Conservation (phyloP, 2,797 vertebrate species). For the Phrynocephalus vlangalii region DNA sequence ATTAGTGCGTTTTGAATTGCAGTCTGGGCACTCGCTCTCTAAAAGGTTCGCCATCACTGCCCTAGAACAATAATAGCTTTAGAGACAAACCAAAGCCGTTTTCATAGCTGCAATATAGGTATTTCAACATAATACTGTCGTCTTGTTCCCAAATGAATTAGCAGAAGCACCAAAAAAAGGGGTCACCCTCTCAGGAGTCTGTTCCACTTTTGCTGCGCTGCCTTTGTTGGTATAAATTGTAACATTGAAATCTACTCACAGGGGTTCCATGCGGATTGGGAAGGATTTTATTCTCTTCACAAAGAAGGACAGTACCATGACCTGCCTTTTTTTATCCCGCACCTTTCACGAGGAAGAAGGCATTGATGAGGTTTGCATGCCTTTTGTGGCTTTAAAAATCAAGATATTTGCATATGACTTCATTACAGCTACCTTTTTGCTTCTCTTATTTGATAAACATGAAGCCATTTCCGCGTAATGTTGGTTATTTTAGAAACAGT, state of each 20-base stretch:
- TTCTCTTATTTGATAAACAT: not conserved
- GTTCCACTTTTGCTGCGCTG: not conserved
- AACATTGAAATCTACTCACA: slow-evolving; percentile 69
- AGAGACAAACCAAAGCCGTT: not conserved
- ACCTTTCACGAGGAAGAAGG: slow-evolving; percentile 99
- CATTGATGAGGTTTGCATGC: slow-evolving; percentile 91
- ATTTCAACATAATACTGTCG: no score
- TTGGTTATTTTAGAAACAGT: not conserved
- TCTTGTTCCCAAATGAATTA: not conserved
- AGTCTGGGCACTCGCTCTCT: no score
- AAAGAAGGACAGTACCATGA: slow-evolving; percentile 90
- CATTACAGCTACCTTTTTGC: not conserved
- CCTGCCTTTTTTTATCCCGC: slow-evolving; percentile 95
- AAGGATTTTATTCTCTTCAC: slow-evolving; percentile 99
- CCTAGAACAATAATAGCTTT: not conserved
- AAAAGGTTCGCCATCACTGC: no score
- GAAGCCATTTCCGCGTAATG: not conserved
- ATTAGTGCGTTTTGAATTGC: no score
- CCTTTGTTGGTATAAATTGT: not conserved
- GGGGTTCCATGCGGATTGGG: slow-evolving; percentile 98
- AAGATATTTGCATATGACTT: not conserved
- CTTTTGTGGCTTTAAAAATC: not conserved
- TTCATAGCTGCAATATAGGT: not conserved
- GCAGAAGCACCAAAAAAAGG: not conserved
- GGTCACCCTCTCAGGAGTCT: not conserved